Percentiles rank a stretch among this genome's conserved stretches.
Evolutionary conservation across 2,113 vertebrate species (phyloP).

Genomic region (Chrysochloris asiatica): DNA sequence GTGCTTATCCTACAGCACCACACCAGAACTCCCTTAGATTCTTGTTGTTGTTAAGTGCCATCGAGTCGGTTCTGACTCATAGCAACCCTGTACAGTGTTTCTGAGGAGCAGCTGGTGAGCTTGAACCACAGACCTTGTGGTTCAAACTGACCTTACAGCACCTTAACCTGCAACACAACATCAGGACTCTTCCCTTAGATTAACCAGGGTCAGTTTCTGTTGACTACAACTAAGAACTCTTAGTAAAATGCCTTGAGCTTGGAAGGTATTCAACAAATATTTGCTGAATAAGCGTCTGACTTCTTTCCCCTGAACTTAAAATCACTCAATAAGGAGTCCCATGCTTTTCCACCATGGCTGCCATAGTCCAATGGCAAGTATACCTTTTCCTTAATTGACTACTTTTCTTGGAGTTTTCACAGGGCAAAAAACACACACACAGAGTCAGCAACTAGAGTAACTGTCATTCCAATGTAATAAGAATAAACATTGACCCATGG

Average conservation of each 20-base stretch:
- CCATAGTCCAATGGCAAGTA: neutral
- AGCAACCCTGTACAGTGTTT: too few relatives aligned
- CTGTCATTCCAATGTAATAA: conserved; percentile 54
- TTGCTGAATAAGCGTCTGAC: conserved; percentile 22
- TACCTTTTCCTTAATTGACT: conserved; percentile 22
- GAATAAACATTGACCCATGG: conserved; percentile 63
- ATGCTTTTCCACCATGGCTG: conserved; percentile 35
- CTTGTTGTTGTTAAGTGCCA: too few relatives aligned
- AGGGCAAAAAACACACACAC: conserved; percentile 44
- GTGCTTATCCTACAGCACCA: too few relatives aligned
- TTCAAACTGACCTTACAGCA: too few relatives aligned
- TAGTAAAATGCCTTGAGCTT: conserved; percentile 43
- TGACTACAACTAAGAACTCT: neutral
- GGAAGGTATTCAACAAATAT: conserved; percentile 5
- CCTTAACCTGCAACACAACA: too few relatives aligned
- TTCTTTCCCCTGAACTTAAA: conserved; percentile 23
- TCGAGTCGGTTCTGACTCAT: too few relatives aligned
- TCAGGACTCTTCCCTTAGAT: too few relatives aligned
- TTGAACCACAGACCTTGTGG: too few relatives aligned
- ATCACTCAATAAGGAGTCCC: neutral
- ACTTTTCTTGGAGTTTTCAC: conserved; percentile 60
- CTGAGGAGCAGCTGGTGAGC: too few relatives aligned
- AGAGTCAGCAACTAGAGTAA: conserved; percentile 53
- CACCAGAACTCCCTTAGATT: too few relatives aligned
- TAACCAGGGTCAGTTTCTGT: conserved; percentile 43